These are phyloP conservation scores for Polydrusus tereticollis DNA, from an alignment of 2,888 invertebrate species.

Conservation along the genomic window DNA sequence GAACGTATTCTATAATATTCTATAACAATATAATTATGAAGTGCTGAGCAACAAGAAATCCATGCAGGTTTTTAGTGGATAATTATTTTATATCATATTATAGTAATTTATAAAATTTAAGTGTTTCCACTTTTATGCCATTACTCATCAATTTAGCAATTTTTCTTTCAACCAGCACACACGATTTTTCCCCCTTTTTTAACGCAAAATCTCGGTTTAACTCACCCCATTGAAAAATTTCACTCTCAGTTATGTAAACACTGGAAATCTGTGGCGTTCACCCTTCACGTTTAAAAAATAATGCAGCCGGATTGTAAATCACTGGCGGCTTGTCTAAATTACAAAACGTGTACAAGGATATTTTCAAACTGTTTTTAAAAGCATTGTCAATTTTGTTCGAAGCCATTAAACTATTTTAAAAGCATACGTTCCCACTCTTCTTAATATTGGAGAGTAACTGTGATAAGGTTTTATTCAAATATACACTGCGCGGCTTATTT, in stretches of 20 bases:
- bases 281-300: conserved; percentile 18
- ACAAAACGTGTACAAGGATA: conserved; percentile 10
- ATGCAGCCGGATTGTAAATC: conserved; percentile 14
- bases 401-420: too few relatives aligned
- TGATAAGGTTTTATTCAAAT: too few relatives aligned
- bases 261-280: conserved; percentile 17
- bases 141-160: conserved; percentile 16
- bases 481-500: too few relatives aligned
- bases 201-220: conserved; percentile 21
- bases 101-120: not conserved
- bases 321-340: conserved; percentile 23
- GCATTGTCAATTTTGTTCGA: conserved; percentile 3
- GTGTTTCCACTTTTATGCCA: conserved; percentile 9
- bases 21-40: too few relatives aligned
- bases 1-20: too few relatives aligned
- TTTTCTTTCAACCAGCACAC: not conserved
- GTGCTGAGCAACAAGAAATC: too few relatives aligned
- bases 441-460: too few relatives aligned
- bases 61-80: too few relatives aligned
- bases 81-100: not conserved
- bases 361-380: conserved; percentile 32
- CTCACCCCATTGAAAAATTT: conserved; percentile 22
- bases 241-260: conserved; percentile 33
- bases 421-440: too few relatives aligned
- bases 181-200: conserved; percentile 19